Evolutionary conservation across 2,888 invertebrate genomes (phyloP).

Genomic region (Metopia argyrocephala): DNA sequence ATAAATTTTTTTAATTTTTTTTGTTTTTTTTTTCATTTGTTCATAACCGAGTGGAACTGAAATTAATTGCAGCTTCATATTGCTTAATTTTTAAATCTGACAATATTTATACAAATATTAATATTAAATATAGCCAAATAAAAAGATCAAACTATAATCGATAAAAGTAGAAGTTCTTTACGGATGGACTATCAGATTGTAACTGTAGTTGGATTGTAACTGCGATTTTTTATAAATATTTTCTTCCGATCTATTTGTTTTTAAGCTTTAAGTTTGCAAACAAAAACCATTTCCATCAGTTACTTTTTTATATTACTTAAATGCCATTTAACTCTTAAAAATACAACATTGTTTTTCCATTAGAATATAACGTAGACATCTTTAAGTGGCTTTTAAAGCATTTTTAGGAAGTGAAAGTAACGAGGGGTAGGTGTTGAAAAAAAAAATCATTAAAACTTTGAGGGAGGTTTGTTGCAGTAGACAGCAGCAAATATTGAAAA

Average conservation of each 20-base stretch:
- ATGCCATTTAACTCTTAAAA: constrained; percentile 10
- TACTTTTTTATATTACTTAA: not conserved
- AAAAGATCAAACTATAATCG: too few relatives aligned
- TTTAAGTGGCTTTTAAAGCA: constrained; percentile 56
- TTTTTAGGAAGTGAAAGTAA: not conserved
- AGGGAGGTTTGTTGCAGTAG: constrained; percentile 17
- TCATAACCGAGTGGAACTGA: too few relatives aligned
- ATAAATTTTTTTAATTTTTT: too few relatives aligned
- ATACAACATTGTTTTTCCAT: constrained; percentile 55
- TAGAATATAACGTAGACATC: constrained; percentile 55
- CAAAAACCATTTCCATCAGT: not conserved
- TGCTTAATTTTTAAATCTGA: too few relatives aligned
- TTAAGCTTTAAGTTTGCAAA: not conserved
- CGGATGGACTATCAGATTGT: too few relatives aligned
- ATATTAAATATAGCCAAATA: too few relatives aligned
- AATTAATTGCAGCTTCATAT: too few relatives aligned
- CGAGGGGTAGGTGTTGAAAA: not conserved
- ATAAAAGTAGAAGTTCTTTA: too few relatives aligned
- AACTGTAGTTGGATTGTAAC: not conserved
- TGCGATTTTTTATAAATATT: not conserved
- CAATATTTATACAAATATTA: too few relatives aligned
- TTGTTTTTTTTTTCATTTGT: too few relatives aligned
- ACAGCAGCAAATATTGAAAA: not conserved
- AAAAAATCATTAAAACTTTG: constrained; percentile 28
- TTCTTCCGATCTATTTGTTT: not conserved